Base-by-base conservation (phyloP, 2,797 vertebrate genomes). In the Cyprinodon diabolis region DNA sequence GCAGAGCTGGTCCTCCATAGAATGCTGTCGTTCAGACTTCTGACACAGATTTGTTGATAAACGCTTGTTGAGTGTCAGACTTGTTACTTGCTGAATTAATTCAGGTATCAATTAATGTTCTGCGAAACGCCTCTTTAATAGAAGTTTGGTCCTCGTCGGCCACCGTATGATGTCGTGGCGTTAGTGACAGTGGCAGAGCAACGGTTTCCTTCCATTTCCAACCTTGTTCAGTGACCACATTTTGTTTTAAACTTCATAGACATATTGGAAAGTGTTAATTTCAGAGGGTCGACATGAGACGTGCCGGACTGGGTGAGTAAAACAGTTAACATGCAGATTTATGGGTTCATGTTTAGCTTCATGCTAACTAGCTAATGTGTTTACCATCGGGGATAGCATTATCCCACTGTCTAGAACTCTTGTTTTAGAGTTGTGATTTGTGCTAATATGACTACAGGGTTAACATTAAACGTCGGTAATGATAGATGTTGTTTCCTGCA, bases 131-230 rank as follows among this genome's bases (percentile, higher is more conserved):
- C 6, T n/a, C 5, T 13, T 19, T 43, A 3, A 19, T 63, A n/a
- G 2, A 37, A 43, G 0, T 10, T 4, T 76, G 63, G 70, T 69
- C 86, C 89, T 88, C 66, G 0, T 30, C 89, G 87, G 92, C 91
- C 81, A 88, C 94, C 93, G 92, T 95, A 90, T 66, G 92, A 78
- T 94, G 94, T 91, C 94, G 95, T 96, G 94, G 93, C 93, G 84
- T 84, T 88, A 69, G 47, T 68, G 43, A 71, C 68, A 0, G 60
- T n/a, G 9, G 6, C 12, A 11, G 21, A 1, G 10, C 21, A 9
- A 21, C 1, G n/a, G 4, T 30, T 35, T 23, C 11, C 55, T 56
- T 9, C 40, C 0, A 1, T 56, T 54, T 68, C 15, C 14, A 6
- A 0, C 4, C 3, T 8, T 0, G 0, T 23, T 66, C 15, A 0